These are phyloP conservation scores for Betta splendens DNA, from an alignment of 2,797 vertebrate genomes.

Conservation along the genomic window DNA sequence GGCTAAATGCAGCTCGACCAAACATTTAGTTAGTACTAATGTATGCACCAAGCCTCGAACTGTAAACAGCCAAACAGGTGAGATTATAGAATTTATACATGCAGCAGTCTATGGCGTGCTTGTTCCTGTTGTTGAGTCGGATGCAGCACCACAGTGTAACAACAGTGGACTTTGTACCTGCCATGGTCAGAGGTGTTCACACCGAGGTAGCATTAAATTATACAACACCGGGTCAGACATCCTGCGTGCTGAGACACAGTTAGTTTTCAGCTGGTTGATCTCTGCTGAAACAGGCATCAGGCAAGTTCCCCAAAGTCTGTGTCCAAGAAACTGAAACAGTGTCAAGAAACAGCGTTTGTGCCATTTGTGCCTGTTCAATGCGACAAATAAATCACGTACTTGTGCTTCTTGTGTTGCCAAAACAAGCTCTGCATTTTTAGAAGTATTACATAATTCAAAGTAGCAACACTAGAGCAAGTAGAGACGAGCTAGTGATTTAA, in stretches of 20 bases:
- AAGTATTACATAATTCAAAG: constrained; percentile 25
- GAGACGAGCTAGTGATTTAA: no score
- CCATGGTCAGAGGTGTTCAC: background rate
- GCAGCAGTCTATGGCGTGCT: no score
- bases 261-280: background rate
- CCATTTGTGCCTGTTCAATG: constrained; percentile 28
- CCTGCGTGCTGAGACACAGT: background rate
- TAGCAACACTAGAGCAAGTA: constrained; percentile 49
- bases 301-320: constrained; percentile 11
- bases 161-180: constrained; percentile 1
- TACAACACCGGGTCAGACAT: no score
- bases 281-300: background rate
- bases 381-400: background rate
- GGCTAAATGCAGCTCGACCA: constrained; percentile 29
- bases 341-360: background rate
- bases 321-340: constrained; percentile 9
- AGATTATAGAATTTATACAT: background rate
- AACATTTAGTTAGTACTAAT: constrained; percentile 1
- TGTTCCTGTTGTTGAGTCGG: no score
- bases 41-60: constrained; percentile 23
- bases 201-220: background rate
- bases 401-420: constrained; percentile 51
- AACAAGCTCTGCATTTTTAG: constrained; percentile 23
- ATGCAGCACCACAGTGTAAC: no score
- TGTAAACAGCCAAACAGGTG: constrained; percentile 26